Evolutionary conservation across 2,113 vertebrate genomes (phyloP), one percentile per base, ranked within the genome.

Genomic region (Cyprinus carpio): DNA sequence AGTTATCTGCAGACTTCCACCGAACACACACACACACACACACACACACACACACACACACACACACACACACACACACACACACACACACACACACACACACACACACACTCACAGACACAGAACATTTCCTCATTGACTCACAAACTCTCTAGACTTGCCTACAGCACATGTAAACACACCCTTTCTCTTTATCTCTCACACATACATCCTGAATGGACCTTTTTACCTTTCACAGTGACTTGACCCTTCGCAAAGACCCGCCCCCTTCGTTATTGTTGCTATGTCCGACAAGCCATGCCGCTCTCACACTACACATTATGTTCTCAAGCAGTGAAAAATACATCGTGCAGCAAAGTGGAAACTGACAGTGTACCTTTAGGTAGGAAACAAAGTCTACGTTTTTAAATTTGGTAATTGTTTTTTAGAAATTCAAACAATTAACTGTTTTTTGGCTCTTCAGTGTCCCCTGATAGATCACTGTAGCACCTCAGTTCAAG

Each of bases 91-190:
- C 75, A 78, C 74, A 82, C 46, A 56, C 74, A 77, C 74, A 75
- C 75, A 77, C 74, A 75, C 75, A 77, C 74, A 82, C 46, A 56
- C 74, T 65, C 46, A 75, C 75, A 27, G 12, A 16, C 37, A 37
- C 60, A 37, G n/a, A 46, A 67, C 49, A 69, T 43, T 67, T 34
- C 64, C 29, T 67, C 29, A 18, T 16, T 67, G 64, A 64, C 77
- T 46, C 54, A 60, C 34, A 74, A 37, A 81, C 65, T 62, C 23
- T 65, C 7, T 60, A 81, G 58, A 51, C 75, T 56, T 40, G 43
- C 65, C 43, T 49, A 71, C n/a, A 72, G 62, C 20, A 80, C 62
- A 64, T 69, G 80, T 43, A 81, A 54, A 84, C 76, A 87, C 76
- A 64, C n/a, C 29, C 62, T 75, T 51, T 81, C 20, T 65, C 16